Evolutionary conservation across 2,113 vertebrate genomes (phyloP).

Genomic region (Hippocampus abdominalis): DNA sequence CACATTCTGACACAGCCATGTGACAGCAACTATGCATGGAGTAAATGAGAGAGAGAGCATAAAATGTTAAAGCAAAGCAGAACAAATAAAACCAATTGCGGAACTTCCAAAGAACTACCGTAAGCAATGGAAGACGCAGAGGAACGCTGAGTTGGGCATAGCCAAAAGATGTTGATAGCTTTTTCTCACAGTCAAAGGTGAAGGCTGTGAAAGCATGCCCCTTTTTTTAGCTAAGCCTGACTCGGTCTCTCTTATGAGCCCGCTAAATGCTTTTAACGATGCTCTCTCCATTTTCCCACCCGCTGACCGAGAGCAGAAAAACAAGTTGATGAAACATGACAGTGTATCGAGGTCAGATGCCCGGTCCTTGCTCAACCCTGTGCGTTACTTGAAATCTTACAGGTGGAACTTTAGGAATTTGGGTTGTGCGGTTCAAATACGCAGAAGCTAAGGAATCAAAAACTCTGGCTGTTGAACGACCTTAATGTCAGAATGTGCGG

Average conservation of each 20-base stretch:
- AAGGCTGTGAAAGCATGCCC: constrained; percentile 62
- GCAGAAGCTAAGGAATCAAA: constrained; percentile 17
- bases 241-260: constrained; percentile 43
- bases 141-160: constrained; percentile 39
- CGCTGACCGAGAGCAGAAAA: constrained; percentile 24
- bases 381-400: constrained; percentile 27
- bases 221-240: constrained; percentile 44
- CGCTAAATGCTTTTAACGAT: constrained; percentile 63
- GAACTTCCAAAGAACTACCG: constrained; percentile 33
- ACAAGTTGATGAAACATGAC: constrained; percentile 36
- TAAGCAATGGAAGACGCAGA: constrained; percentile 3
- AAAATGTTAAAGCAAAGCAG: not conserved
- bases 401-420: constrained; percentile 31
- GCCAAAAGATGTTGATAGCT: constrained; percentile 61
- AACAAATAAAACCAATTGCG: constrained; percentile 16
- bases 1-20: constrained; percentile 51
- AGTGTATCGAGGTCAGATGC: constrained; percentile 16
- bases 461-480: constrained; percentile 20
- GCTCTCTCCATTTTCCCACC: constrained; percentile 37
- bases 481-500: constrained; percentile 14
- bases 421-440: constrained; percentile 12
- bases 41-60: not conserved
- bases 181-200: constrained; percentile 55
- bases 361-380: constrained; percentile 9
- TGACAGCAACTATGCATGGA: constrained; percentile 1